phyloP scores from a whole-genome alignment of 2,113 vertebrate species.

The Syngnathus floridae region DNA sequence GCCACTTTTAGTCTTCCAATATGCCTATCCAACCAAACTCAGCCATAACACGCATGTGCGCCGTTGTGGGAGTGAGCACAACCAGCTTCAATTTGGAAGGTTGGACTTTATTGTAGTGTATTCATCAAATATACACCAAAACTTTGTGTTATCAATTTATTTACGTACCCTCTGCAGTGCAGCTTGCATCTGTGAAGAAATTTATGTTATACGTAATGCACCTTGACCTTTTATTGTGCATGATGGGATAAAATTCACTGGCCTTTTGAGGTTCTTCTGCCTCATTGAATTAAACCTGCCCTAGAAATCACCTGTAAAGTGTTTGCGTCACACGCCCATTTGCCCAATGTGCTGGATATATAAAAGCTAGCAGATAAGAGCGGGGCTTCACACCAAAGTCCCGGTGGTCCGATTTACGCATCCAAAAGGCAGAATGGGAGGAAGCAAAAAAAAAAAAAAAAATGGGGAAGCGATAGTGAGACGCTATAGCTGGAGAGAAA shows the following conservation, averaged over 20 bases:
- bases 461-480: slow-evolving; percentile 29
- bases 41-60: no score
- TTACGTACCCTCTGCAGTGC: not conserved
- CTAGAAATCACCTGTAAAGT: slow-evolving; percentile 20
- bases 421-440: slow-evolving; percentile 35
- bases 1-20: not conserved
- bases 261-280: slow-evolving; percentile 51
- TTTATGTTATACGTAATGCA: not conserved
- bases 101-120: not conserved
- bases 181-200: not conserved
- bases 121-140: not conserved
- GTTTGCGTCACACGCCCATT: not conserved
- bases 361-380: slow-evolving; percentile 56
- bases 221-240: slow-evolving; percentile 5
- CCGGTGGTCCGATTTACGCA: slow-evolving; percentile 43
- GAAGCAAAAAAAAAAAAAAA: slow-evolving; percentile 35
- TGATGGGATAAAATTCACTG: slow-evolving; percentile 12
- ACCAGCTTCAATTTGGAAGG: not conserved
- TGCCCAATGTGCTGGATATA: slow-evolving; percentile 20
- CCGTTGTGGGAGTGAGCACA: no score
- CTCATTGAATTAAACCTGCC: slow-evolving; percentile 52
- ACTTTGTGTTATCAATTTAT: not conserved
- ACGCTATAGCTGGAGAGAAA: slow-evolving; percentile 73
- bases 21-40: not conserved
- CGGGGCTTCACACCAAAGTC: slow-evolving; percentile 10